phyloP scores from a whole-genome alignment of 2,113 vertebrate species.

The Calypte anna region DNA sequence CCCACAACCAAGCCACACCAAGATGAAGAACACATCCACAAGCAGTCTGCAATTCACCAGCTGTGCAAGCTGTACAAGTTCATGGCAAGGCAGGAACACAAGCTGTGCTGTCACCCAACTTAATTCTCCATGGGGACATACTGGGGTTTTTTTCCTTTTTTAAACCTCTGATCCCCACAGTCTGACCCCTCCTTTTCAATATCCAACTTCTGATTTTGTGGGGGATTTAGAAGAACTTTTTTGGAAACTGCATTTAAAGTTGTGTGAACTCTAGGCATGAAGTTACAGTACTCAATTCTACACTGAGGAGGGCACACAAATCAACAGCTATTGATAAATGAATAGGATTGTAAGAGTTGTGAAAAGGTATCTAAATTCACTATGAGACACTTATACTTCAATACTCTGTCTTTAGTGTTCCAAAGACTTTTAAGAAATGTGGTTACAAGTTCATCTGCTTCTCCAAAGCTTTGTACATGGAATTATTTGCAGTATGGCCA shows the following conservation, averaged over 20 bases:
- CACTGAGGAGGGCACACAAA: neutral
- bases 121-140: no score
- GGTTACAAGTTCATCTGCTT: neutral
- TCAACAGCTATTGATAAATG: neutral
- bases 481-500: rapidly evolving
- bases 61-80: neutral
- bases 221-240: neutral
- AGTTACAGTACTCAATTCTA: neutral
- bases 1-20: neutral
- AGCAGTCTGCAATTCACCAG: neutral
- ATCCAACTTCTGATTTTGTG: neutral
- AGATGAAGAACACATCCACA: neutral
- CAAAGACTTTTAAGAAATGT: neutral
- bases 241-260: neutral
- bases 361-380: neutral
- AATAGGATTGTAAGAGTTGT: neutral
- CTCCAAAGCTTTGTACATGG: neutral
- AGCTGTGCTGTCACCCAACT: neutral
- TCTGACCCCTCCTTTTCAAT: neutral
- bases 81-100: neutral
- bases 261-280: neutral
- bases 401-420: neutral
- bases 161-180: neutral
- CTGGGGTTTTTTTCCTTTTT: neutral
- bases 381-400: neutral